A percentile compares a stretch with the other conserved stretches of the same genome.
Conservation (phyloP, 2,888 invertebrate genomes). For the Conomelus anceps region DNA sequence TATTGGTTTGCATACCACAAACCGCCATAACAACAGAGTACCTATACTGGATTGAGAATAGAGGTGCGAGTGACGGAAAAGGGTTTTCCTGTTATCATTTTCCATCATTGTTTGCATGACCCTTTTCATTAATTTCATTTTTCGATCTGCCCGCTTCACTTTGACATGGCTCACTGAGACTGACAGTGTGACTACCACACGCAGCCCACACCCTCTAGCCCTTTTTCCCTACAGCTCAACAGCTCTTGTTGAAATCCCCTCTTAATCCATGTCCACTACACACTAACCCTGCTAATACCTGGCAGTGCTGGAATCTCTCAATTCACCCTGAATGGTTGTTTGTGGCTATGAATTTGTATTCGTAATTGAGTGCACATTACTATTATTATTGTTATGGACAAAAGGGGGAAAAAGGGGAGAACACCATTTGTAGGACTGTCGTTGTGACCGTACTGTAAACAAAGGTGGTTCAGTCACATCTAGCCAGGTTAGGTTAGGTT, state of each 20-base stretch:
- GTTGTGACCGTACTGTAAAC: too few species aligned
- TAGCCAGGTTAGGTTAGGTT: too few species aligned
- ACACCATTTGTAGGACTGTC: too few species aligned
- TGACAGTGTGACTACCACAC: background rate
- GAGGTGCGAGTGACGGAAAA: background rate
- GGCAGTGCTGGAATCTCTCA: background rate
- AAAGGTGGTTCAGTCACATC: too few species aligned
- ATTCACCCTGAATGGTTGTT: background rate
- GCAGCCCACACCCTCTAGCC: too few species aligned
- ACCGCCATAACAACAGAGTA: background rate
- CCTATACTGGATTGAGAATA: background rate
- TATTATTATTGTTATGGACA: too few species aligned
- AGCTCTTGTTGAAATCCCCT: background rate
- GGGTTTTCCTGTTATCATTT: background rate
- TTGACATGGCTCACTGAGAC: background rate
- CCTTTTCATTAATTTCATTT: background rate
- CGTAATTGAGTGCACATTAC: too few species aligned
- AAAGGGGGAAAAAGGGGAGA: too few species aligned
- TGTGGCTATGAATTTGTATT: background rate
- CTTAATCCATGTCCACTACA: background rate
- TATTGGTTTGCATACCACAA: background rate
- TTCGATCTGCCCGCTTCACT: background rate
- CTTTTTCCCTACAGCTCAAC: background rate
- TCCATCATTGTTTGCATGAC: background rate
- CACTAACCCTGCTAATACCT: background rate